Conservation (phyloP, 2,888 invertebrate genomes). For the Cantharis flavilabris region DNA sequence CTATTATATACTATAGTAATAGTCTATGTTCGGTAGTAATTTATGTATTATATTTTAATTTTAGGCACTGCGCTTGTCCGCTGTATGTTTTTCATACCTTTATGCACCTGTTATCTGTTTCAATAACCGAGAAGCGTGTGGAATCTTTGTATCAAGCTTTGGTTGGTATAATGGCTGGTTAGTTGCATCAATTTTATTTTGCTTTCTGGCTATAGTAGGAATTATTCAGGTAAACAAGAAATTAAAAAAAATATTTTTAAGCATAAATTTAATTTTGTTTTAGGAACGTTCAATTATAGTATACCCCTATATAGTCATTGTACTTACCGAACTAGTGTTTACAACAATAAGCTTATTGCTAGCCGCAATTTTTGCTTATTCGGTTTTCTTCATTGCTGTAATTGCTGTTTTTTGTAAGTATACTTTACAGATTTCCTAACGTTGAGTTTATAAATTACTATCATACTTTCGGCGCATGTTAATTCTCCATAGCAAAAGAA, state of each 20-base stretch:
- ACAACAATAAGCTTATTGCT: background rate
- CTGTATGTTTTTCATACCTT: no score
- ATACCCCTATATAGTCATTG: background rate
- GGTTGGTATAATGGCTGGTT: background rate
- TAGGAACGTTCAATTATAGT: background rate
- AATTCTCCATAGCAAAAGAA: no score
- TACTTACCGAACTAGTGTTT: background rate
- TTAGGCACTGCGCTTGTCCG: no score
- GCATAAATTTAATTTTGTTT: background rate
- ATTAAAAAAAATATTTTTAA: background rate
- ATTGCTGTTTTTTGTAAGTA: background rate
- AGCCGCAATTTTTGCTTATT: background rate
- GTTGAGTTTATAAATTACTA: no score
- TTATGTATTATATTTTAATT: no score
- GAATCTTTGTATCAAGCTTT: background rate
- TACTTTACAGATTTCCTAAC: background rate
- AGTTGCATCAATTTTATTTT: background rate
- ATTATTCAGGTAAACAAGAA: background rate
- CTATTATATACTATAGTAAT: no score
- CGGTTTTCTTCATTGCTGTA: background rate
- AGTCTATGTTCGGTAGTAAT: no score
- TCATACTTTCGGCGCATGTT: no score
- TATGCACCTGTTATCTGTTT: no score
- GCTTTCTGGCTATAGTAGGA: background rate
- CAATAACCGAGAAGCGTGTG: background rate